Evolutionary conservation across 2,113 vertebrate genomes (phyloP), one percentile per base, ranked within the genome.

Genomic region (Cryptotis parvus): DNA sequence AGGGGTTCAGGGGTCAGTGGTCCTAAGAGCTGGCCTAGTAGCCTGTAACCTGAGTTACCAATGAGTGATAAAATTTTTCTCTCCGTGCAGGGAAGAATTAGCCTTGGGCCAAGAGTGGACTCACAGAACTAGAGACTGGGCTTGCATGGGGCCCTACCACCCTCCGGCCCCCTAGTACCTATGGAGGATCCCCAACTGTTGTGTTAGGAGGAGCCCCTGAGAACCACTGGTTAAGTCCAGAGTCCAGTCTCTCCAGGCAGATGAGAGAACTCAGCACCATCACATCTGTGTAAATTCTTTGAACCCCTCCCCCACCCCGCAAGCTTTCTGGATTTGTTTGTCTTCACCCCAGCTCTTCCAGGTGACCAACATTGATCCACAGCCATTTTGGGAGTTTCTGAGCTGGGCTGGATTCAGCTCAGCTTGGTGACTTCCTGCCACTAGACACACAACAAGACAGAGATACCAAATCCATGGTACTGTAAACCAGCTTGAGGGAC

Each of bases 401-500:
- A 87, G 65, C 33, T 22, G 61, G n/a, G 0, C 22, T 18, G 52
- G n/a, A 49, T 88, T 93, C 70, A 87, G 45, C 78, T n/a, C n/a
- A n/a, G n/a, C n/a, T n/a, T n/a, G 24, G 27, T 72, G 27, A 9
- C 35, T 75, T 90, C 3, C 0, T 20, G 41, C 33, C 69, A n/a
- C 33, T 52, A 45, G 49, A 66, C 24, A 1, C 4, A 11, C 16
- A 22, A 55, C 20, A 66, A 43, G 35, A 75, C 9, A 31, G 43
- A 92, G 39, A 31, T 29, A 69, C 80, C 73, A 52, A 29, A 68
- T 74, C 80, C 41, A 27, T 72, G 24, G 75, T 75, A 77, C 75
- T 66, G 52, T 63, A 85, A 94, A 79, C 39, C 5, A 15, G 63
- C 43, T 41, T 70, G 80, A 94, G 35, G 72, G 76, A 37, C 52